Evolutionary conservation across 2,888 invertebrate genomes (phyloP), one percentile per base, ranked within the genome.

Genomic region (Coelopa pilipes): DNA sequence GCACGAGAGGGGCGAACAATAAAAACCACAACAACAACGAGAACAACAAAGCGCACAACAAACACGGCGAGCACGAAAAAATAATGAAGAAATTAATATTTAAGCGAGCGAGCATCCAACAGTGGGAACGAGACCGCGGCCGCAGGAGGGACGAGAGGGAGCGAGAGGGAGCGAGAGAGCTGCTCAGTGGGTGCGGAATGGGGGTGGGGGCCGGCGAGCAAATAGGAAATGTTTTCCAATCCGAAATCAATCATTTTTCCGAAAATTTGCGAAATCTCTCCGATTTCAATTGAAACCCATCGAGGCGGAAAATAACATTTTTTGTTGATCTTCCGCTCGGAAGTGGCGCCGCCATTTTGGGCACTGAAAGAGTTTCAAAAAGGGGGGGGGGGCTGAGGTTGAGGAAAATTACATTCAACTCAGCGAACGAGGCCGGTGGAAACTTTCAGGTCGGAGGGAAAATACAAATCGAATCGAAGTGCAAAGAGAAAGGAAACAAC

Each of bases 221-320:
- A 34, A 34, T 34, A 34, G 34, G 34, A 57, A 57, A 60, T 60
- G 24, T 12, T 24, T 50, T 19, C 12, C 49, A 49, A 49, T 66
- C 49, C 49, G 3, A 50, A 66, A 47, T 49, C 47, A 19, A 49
- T 66, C 21, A 50, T 66, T 66, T 11, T 66, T 19, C 12, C 3
- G 34, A 34, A 15, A 21, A 66, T 66, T 7, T 49, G 11, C 49
- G 11, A 49, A 49, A 66, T 49, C 47, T 49, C 19, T 34, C 11
- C 21, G 21, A 49, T 66, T 49, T 66, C 21, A 66, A 66, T 49
- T 66, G 47, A 49, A 66, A 66, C 21, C 49, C 50, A 49, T 2
- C 49, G 66, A 66, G 17, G 49, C 49, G 50, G 49, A 66, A 66
- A 66, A 66, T 66, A 47, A 50, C 66, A 66, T 49, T 66, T 49